Conservation (phyloP, 2,113 vertebrate species). For the Pelodiscus sinensis region DNA sequence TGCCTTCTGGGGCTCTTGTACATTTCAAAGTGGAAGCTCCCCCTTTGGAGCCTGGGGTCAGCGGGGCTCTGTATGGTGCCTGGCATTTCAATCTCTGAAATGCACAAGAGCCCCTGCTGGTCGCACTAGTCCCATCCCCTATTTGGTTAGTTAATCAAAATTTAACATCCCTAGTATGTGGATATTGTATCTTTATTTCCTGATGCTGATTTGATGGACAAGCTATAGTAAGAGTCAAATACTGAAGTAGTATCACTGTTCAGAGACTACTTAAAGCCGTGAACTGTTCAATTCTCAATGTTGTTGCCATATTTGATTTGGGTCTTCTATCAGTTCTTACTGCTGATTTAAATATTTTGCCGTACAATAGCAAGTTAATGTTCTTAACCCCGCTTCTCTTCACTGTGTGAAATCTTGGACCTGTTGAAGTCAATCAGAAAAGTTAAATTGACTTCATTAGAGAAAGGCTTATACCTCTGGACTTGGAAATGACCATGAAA, state of each 20-base stretch:
- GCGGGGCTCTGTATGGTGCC: too few relatives aligned
- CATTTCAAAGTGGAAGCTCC: too few relatives aligned
- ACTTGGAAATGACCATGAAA: rapidly evolving
- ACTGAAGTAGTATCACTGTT: neutral
- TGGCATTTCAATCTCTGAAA: too few relatives aligned
- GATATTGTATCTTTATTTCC: neutral
- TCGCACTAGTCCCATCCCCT: too few relatives aligned
- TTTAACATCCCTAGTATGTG: too few relatives aligned
- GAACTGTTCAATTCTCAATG: too few relatives aligned
- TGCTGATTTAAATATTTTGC: neutral
- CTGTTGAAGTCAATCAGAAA: neutral
- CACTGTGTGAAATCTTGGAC: neutral
- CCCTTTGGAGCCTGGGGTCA: too few relatives aligned
- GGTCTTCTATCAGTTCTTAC: neutral
- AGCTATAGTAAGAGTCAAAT: neutral
- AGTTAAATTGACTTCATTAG: rapidly evolving
- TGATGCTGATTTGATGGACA: neutral
- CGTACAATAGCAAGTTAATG: neutral
- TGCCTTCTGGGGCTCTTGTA: too few relatives aligned
- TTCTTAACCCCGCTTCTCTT: neutral
- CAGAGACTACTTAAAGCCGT: neutral
- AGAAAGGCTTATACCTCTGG: neutral
- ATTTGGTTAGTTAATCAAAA: too few relatives aligned
- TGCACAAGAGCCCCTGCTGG: too few relatives aligned
- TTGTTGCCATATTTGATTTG: neutral